A percentile compares a stretch with the other conserved stretches of the same genome.
phyloP scores from a whole-genome alignment of 2,113 vertebrate species.

The Rallus limicola region DNA sequence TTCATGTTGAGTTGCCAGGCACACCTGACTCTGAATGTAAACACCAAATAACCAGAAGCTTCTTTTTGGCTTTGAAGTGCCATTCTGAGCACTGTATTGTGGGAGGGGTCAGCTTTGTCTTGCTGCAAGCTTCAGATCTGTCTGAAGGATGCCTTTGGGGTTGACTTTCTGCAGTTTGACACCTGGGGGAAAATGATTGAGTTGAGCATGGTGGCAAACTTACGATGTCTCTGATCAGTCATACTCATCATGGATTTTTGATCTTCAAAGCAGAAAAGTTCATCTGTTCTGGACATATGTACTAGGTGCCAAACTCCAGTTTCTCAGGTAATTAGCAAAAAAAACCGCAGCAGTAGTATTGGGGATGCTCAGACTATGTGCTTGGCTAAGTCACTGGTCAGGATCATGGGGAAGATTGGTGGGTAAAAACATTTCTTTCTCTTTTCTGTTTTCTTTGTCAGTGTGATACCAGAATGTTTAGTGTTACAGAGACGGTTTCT shows the following conservation, averaged over 20 bases:
- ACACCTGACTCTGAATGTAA: background rate
- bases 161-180: background rate
- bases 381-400: background rate
- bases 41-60: background rate
- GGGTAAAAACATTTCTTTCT: background rate
- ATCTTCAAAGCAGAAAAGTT: background rate
- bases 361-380: rapidly evolving
- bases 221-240: background rate
- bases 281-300: background rate
- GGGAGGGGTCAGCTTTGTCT: background rate
- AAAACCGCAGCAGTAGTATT: background rate
- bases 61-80: background rate
- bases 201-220: background rate
- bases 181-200: background rate
- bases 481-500: background rate
- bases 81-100: background rate
- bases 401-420: background rate
- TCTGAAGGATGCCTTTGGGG: rapidly evolving
- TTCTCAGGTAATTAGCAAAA: background rate
- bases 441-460: background rate
- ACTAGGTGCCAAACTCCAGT: background rate
- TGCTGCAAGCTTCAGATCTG: background rate
- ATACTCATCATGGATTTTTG: background rate
- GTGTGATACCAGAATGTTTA: background rate
- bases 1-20: background rate